These are phyloP conservation scores for Malaclemys terrapin DNA, from an alignment of 2,113 vertebrate genomes.

Conservation along the genomic window DNA sequence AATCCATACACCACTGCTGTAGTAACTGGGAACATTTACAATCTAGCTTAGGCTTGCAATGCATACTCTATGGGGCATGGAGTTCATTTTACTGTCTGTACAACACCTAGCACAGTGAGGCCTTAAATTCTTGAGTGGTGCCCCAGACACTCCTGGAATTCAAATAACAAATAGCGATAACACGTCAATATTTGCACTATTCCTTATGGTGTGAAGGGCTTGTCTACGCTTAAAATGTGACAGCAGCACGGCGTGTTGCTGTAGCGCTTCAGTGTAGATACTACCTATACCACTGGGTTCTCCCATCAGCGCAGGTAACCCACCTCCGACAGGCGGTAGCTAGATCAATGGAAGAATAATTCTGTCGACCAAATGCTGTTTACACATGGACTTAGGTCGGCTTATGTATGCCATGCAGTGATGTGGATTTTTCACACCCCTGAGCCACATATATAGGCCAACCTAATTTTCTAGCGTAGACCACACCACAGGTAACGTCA, in stretches of 20 bases:
- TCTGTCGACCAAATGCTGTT: background rate
- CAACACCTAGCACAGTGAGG: background rate
- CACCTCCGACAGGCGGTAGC: background rate
- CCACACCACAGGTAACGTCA: background rate
- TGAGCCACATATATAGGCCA: background rate
- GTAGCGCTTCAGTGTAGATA: too few species aligned
- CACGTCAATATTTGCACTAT: background rate
- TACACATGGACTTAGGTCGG: background rate
- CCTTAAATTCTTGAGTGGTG: background rate
- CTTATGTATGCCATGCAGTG: background rate
- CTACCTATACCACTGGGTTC: too few species aligned
- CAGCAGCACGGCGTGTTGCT: too few species aligned
- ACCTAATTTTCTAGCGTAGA: background rate
- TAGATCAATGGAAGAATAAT: background rate
- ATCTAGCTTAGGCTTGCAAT: background rate
- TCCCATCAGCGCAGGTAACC: background rate
- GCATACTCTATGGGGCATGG: background rate
- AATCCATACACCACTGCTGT: background rate
- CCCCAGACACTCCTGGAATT: background rate
- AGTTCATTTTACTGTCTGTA: background rate
- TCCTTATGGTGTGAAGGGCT: background rate
- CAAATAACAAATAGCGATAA: background rate
- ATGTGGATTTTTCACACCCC: background rate
- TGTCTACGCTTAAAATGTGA: background rate
- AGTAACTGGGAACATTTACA: background rate